phyloP scores from a whole-genome alignment of 2,113 vertebrate species.

The Semnornis frantzii region DNA sequence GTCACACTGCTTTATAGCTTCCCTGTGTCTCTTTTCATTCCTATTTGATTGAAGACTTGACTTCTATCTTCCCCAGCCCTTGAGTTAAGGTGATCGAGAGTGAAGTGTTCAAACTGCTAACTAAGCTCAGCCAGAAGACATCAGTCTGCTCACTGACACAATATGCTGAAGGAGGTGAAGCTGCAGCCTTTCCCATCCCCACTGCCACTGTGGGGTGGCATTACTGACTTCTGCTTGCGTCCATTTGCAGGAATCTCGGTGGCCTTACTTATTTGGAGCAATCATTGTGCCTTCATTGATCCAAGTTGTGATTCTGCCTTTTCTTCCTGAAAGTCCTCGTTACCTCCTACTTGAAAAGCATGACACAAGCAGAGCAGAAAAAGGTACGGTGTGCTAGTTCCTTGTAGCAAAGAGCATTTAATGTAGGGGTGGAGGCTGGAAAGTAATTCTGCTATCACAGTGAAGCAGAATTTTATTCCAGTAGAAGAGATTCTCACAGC shows the following conservation, averaged over 20 bases:
- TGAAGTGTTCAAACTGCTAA: neutral
- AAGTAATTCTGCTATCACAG: neutral
- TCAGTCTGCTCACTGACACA: neutral
- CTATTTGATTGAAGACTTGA: neutral
- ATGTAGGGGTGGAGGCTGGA: neutral
- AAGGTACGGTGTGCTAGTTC: slow-evolving; percentile 77
- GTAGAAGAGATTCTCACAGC: neutral
- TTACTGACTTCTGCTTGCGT: neutral
- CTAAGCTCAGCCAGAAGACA: neutral
- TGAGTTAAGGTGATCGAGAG: neutral
- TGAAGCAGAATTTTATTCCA: neutral
- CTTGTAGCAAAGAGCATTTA: neutral
- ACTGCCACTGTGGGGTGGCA: too few relatives aligned
- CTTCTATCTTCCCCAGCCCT: neutral
- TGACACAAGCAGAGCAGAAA: slow-evolving; percentile 79
- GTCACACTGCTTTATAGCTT: neutral
- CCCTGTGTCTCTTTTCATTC: neutral
- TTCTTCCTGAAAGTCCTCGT: slow-evolving; percentile 91
- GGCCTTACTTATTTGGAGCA: slow-evolving; percentile 89
- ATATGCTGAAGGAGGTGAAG: neutral
- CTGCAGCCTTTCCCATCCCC: neutral
- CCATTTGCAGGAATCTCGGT: slow-evolving; percentile 80
- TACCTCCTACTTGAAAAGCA: slow-evolving; percentile 91
- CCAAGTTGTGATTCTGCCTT: slow-evolving; percentile 87
- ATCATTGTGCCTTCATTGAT: slow-evolving; percentile 81